phyloP scores from a whole-genome alignment of 2,797 vertebrate genomes.

The Crax fasciolata region DNA sequence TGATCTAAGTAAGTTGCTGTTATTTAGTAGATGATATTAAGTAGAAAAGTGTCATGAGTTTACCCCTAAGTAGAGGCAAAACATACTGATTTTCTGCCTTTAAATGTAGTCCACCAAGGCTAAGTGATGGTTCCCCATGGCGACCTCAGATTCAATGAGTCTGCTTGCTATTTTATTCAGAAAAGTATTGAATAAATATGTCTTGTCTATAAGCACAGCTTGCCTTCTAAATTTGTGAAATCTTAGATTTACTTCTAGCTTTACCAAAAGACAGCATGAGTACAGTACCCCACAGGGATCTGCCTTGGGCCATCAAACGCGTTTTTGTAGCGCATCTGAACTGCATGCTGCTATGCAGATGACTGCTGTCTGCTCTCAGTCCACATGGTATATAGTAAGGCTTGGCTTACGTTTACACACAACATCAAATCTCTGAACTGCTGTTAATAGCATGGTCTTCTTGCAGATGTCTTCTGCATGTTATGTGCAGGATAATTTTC shows the following conservation, averaged over 20 bases:
- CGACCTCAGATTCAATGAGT: neutral
- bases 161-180: neutral
- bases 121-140: fast-evolving
- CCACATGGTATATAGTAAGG: neutral
- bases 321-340: neutral
- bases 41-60: neutral
- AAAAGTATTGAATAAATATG: neutral
- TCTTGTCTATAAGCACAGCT: neutral
- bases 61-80: neutral
- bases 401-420: neutral
- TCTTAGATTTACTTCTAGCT: neutral
- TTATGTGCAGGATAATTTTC: neutral
- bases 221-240: neutral
- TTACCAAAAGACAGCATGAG: neutral
- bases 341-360: neutral
- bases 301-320: neutral
- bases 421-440: neutral
- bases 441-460: neutral
- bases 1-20: neutral
- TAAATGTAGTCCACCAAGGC: neutral
- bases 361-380: neutral
- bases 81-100: neutral
- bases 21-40: neutral
- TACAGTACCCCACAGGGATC: fast-evolving
- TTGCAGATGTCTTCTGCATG: neutral